Percentiles rank a stretch among this genome's conserved stretches.
These are phyloP conservation scores for Nematostella vectensis DNA, from an alignment of 92 coral and sea anemone genomes.

Conservation along the genomic window DNA sequence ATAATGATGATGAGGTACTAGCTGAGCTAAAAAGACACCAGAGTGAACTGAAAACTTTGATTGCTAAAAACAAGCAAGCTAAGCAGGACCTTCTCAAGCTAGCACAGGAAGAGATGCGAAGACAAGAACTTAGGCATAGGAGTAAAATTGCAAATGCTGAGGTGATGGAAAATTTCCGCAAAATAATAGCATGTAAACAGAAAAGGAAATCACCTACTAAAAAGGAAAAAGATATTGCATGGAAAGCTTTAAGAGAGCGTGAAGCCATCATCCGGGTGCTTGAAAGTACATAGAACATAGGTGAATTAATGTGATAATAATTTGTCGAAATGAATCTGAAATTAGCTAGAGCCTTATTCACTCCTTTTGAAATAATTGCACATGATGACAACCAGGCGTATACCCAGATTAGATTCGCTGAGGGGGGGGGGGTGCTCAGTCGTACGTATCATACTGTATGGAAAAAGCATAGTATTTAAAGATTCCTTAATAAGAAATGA, in stretches of 20 bases:
- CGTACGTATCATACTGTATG: too few relatives aligned
- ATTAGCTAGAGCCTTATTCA: too few relatives aligned
- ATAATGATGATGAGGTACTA: slow-evolving; percentile 85
- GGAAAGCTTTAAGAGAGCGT: slow-evolving; percentile 86
- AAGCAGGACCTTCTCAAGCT: slow-evolving; percentile 66
- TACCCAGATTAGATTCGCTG: too few relatives aligned
- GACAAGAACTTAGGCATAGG: slow-evolving; percentile 87
- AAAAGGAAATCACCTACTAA: slow-evolving; percentile 95
- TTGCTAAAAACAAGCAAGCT: slow-evolving; percentile 67
- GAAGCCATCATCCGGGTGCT: slow-evolving; percentile 92
- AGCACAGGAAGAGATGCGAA: slow-evolving; percentile 91
- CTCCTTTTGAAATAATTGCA: too few relatives aligned
- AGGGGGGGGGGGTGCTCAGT: too few relatives aligned
- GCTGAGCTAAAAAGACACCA: slow-evolving; percentile 81
- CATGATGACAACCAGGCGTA: too few relatives aligned
- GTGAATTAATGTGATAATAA: too few relatives aligned
- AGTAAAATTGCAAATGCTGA: slow-evolving; percentile 90
- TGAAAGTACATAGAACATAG: slow-evolving; percentile 31
- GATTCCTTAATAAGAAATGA: too few relatives aligned
- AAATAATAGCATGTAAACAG: slow-evolving; percentile 75
- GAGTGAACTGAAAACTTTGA: slow-evolving; percentile 72
- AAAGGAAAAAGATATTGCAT: slow-evolving; percentile 81
- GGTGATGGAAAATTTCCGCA: slow-evolving; percentile 88
- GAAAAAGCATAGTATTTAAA: too few relatives aligned
- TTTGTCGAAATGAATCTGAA: too few relatives aligned